phyloP scores from a whole-genome alignment of 1,140 invertebrate species.

The Melanaphis sacchari region DNA sequence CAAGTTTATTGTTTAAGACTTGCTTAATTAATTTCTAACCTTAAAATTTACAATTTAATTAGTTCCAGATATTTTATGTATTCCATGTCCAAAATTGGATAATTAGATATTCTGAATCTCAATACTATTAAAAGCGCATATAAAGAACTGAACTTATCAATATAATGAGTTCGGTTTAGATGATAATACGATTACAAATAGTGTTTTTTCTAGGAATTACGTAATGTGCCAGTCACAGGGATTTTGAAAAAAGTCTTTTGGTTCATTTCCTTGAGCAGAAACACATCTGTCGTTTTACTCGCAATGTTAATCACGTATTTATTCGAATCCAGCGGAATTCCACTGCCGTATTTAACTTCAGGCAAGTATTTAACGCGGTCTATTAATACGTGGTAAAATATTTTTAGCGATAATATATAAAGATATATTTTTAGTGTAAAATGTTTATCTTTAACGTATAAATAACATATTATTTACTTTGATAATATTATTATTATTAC shows the following conservation, averaged over 20 bases:
- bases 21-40: too few relatives aligned
- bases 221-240: constrained; percentile 14
- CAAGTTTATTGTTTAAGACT: too few relatives aligned
- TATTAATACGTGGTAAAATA: neutral
- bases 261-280: constrained; percentile 64
- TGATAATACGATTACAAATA: neutral
- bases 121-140: neutral
- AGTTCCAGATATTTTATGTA: too few relatives aligned
- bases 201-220: constrained; percentile 12
- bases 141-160: neutral
- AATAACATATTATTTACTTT: neutral
- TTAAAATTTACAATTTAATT: too few relatives aligned
- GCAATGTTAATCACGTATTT: constrained; percentile 38
- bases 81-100: too few relatives aligned
- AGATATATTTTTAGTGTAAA: neutral
- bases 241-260: constrained; percentile 60
- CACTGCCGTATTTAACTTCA: constrained; percentile 23
- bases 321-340: constrained; percentile 23
- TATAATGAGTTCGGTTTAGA: neutral
- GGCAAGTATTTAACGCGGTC: neutral
- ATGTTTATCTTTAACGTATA: neutral
- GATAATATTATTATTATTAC: neutral
- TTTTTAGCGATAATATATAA: neutral
- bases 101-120: neutral
- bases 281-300: constrained; percentile 67